Percentiles rank a stretch among this genome's conserved stretches.
These are phyloP conservation scores for Phylloscopus trochilus DNA, from an alignment of 2,113 vertebrate genomes.

Conservation along the genomic window DNA sequence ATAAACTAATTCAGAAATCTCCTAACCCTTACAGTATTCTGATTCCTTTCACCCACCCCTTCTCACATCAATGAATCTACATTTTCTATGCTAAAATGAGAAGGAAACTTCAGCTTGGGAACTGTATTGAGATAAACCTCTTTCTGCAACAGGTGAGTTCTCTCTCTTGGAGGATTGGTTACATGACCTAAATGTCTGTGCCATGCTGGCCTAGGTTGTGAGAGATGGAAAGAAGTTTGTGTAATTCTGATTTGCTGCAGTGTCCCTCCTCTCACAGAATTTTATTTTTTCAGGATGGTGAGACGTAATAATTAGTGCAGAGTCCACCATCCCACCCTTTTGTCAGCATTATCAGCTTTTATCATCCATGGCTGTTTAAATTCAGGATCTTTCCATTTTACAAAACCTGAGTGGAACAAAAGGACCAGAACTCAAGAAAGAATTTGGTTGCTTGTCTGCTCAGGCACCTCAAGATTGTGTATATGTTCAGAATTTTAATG, in stretches of 20 bases:
- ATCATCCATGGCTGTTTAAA: not conserved
- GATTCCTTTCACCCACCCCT: not conserved
- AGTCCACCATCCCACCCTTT: not conserved
- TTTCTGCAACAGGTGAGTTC: not conserved
- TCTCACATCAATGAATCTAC: not conserved
- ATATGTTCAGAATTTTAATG: slow-evolving; percentile 54
- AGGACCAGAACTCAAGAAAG: not conserved
- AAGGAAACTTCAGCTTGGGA: not conserved
- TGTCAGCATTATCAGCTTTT: not conserved
- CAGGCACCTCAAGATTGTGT: not conserved
- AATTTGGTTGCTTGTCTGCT: not conserved
- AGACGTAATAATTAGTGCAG: not conserved
- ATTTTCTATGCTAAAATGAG: not conserved
- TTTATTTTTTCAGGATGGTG: not conserved
- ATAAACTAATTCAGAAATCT: not conserved
- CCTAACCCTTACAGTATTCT: not conserved
- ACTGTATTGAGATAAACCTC: not conserved
- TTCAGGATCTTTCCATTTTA: not conserved
- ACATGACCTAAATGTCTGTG: not conserved
- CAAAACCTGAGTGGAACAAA: not conserved
- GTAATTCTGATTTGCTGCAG: not conserved
- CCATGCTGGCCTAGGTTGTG: not conserved
- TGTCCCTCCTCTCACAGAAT: not conserved
- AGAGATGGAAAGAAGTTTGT: not conserved
- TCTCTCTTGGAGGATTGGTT: not conserved